A percentile compares a stretch with the other conserved stretches of the same genome.
phyloP scores from a whole-genome alignment of 2,113 vertebrate genomes.

The Tricholaema leucomelas region DNA sequence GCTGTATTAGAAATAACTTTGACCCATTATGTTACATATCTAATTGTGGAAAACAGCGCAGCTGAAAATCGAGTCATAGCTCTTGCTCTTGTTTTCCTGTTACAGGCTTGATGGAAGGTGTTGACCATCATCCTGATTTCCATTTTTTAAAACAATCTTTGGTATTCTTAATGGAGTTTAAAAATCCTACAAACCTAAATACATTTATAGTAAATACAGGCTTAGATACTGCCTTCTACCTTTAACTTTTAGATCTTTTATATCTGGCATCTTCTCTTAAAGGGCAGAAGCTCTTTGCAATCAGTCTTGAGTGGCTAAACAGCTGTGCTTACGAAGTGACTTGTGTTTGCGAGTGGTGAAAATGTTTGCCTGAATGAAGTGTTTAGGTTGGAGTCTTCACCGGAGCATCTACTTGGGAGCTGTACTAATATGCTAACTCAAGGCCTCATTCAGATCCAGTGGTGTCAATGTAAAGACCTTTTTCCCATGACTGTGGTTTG shows the following conservation, averaged over 20 bases:
- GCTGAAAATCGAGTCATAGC: neutral
- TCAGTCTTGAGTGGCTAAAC: neutral
- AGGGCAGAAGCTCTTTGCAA: neutral
- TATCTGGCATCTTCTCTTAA: neutral
- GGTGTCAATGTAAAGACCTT: neutral
- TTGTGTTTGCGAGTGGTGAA: neutral
- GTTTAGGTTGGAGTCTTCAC: neutral
- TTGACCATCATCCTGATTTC: neutral
- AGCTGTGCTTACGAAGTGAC: neutral
- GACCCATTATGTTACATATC: neutral
- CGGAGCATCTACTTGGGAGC: neutral
- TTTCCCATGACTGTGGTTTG: neutral
- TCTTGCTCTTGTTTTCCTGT: neutral
- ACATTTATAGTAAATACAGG: neutral
- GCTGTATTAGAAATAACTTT: neutral
- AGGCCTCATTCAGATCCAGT: neutral
- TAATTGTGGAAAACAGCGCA: neutral
- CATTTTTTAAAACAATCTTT: neutral
- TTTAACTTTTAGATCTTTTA: neutral
- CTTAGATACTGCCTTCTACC: neutral
- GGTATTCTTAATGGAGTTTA: neutral
- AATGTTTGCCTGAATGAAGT: neutral
- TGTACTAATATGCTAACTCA: neutral
- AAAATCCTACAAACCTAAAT: neutral
- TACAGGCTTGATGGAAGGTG: fast-evolving